A percentile compares a stretch with the other conserved stretches of the same genome.
Conservation (phyloP, 2,888 invertebrate species). For the Cacoxenus indagator region DNA sequence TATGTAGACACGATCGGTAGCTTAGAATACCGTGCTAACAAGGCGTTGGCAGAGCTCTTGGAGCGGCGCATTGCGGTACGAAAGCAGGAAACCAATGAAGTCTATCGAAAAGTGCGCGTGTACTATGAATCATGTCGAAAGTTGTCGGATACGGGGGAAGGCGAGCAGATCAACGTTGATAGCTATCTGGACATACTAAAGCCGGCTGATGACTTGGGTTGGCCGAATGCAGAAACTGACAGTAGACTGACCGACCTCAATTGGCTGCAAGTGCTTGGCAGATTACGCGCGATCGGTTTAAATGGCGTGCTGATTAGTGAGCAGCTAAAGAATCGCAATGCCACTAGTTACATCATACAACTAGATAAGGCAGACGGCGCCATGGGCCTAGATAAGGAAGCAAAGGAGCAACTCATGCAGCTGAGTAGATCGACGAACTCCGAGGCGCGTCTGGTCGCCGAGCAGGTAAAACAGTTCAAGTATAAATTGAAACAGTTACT, state of each 20-base stretch:
- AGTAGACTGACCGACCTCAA: conserved; percentile 19
- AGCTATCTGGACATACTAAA: conserved; percentile 37
- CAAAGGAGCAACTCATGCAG: conserved; percentile 22
- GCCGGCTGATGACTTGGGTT: conserved; percentile 31
- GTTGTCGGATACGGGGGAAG: background rate
- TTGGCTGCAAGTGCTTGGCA: conserved; percentile 39
- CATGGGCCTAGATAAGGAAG: conserved; percentile 26
- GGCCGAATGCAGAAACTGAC: conserved; percentile 27
- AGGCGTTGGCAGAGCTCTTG: conserved; percentile 24
- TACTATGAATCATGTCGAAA: conserved; percentile 40
- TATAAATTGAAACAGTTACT: conserved; percentile 19
- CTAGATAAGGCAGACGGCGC: conserved; percentile 25
- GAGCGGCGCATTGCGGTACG: conserved; percentile 7
- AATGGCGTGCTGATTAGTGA: conserved; percentile 37
- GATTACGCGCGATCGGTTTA: conserved; percentile 36
- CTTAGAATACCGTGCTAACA: conserved; percentile 33
- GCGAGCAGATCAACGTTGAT: conserved; percentile 26
- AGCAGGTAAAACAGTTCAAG: conserved; percentile 26
- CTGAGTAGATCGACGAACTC: conserved; percentile 18
- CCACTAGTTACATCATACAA: conserved; percentile 30
- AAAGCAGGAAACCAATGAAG: conserved; percentile 28
- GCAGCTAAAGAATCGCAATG: conserved; percentile 39
- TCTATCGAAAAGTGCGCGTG: conserved; percentile 31
- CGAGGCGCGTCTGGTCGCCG: conserved; percentile 9
- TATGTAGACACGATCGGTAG: conserved; percentile 40